Conservation (phyloP, 2,113 vertebrate genomes). For the Lycocorax pyrrhopterus region DNA sequence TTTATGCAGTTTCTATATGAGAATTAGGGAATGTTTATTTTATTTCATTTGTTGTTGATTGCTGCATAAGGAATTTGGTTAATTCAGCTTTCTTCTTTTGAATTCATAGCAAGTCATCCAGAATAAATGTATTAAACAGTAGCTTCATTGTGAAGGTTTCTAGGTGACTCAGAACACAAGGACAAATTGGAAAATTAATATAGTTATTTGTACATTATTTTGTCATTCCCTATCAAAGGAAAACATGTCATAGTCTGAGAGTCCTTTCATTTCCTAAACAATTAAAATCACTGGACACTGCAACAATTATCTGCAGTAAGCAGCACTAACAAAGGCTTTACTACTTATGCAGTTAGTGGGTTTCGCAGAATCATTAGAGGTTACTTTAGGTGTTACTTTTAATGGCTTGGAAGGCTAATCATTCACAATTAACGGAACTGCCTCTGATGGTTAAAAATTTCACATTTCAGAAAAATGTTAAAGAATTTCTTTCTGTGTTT, state of each 20-base stretch:
- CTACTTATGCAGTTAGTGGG: not conserved
- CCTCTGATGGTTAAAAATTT: not conserved
- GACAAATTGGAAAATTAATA: not conserved
- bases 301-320: not conserved
- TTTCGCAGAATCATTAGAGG: not conserved
- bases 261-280: not conserved
- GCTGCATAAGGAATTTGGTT: not conserved
- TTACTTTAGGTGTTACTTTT: not conserved
- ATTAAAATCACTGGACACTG: not conserved
- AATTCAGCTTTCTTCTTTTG: not conserved
- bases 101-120: not conserved
- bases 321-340: not conserved
- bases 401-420: not conserved
- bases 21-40: not conserved
- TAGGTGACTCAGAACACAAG: not conserved
- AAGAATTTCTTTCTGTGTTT: not conserved
- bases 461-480: not conserved
- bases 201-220: not conserved
- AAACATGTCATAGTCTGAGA: not conserved
- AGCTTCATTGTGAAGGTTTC: not conserved
- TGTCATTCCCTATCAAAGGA: not conserved
- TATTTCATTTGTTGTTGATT: not conserved
- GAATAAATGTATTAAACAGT: not conserved
- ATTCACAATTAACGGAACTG: not conserved
- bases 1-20: not conserved